Base-by-base conservation (phyloP, 2,888 invertebrate genomes). In the Cyaniris semiargus region DNA sequence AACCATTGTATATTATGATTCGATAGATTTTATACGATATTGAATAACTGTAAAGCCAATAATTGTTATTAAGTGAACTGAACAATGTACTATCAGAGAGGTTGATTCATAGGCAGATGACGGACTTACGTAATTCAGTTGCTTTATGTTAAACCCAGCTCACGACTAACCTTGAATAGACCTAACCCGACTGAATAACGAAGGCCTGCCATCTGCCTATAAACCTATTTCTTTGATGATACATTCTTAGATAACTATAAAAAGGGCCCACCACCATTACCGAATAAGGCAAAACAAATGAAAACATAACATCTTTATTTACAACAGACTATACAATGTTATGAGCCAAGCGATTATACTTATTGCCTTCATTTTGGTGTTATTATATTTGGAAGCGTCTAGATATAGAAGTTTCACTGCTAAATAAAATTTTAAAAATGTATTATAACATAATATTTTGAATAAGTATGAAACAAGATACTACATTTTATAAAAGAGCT, bases 301-400 rank as follows among this genome's bases (percentile, higher is more conserved):
- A 79, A 79, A 88, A 87, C 86, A 81, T 85, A 88, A 88, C 86
- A 81, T 86, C 81, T 90, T 90, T 90, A 90, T 89, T 89, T 88
- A 90, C 88, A 85, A 80, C 76, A 76, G 78, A 76, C 80, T 79
- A 79, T 80, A 74, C 76, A 79, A 79, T 80, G 80, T 78, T 80
- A 80, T 80, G 81, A 81, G 80, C 38, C 38, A 79, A 77, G 79
- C 78, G 27, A 78, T 78, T 78, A 53, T 79, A 80, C 79, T 80
- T 75, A 81, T 79, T 79, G 78, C 56, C 77, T 77, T 66, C 70
- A 75, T 66, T 71, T 76, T 85, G 44, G 75, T 53, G 60, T 38
- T 66, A 75, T 70, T 31, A 60, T 71, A 76, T 76, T 56, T 76
- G 79, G 72, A 76, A 76, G 76, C 38, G 58, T 58, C 58, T 38